Conservation (phyloP, 2,888 invertebrate genomes). For the Nephrotoma flavescens region DNA sequence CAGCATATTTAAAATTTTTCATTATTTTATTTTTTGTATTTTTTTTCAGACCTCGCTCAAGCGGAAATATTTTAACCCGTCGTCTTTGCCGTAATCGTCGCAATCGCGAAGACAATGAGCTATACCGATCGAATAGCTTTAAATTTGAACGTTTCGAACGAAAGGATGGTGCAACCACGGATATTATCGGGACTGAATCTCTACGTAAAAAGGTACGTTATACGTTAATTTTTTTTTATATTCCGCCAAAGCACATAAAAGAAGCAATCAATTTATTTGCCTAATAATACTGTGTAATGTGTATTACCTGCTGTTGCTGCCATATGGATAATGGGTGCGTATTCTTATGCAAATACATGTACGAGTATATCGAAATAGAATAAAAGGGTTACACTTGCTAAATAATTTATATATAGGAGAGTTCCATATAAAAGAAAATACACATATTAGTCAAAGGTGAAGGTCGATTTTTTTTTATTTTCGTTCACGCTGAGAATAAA, state of each 20-base stretch:
- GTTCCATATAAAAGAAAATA: background rate
- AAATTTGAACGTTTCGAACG: conserved; percentile 73
- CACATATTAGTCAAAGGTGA: background rate
- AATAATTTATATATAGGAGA: background rate
- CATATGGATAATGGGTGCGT: background rate
- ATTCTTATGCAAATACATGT: background rate
- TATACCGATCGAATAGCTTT: conserved; percentile 76
- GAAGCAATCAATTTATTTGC: background rate
- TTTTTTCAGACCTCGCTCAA: conserved; percentile 23
- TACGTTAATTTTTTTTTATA: background rate
- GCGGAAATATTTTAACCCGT: conserved; percentile 42
- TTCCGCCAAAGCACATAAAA: background rate
- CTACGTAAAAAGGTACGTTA: background rate
- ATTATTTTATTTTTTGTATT: background rate
- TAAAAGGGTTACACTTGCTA: background rate
- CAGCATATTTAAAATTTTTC: too few species aligned
- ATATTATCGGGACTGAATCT: conserved; percentile 37
- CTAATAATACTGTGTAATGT: background rate
- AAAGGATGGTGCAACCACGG: conserved; percentile 40
- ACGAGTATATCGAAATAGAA: background rate
- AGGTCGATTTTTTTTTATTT: background rate
- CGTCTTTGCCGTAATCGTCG: conserved; percentile 59
- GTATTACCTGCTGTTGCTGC: background rate
- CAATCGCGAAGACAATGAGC: conserved; percentile 63
- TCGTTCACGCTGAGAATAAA: background rate